phyloP scores from a whole-genome alignment of 1,140 invertebrate genomes.

The Bombus picipes region DNA sequence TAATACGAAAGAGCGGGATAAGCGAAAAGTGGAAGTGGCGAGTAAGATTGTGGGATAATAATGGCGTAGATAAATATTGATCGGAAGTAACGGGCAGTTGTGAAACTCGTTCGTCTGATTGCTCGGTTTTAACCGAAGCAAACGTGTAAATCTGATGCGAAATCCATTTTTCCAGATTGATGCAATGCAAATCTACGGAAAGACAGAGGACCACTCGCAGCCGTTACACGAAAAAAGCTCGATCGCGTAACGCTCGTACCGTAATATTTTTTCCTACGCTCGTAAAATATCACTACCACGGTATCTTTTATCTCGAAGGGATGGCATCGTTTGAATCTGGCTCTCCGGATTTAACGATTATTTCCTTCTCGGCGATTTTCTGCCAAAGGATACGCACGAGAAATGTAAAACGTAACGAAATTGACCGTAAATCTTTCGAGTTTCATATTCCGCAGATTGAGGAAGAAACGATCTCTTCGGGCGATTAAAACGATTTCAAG shows the following conservation, averaged over 20 bases:
- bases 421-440: background rate
- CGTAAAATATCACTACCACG: background rate
- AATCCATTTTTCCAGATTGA: slow-evolving; percentile 37
- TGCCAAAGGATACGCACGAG: background rate
- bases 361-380: background rate
- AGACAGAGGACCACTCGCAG: background rate
- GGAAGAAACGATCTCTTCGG: background rate
- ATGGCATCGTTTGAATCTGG: background rate
- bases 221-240: background rate
- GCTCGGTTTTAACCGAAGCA: background rate
- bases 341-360: slow-evolving; percentile 9
- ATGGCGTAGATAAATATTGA: background rate
- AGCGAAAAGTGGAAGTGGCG: too few species aligned
- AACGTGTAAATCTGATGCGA: slow-evolving; percentile 11
- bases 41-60: background rate
- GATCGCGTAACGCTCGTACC: background rate
- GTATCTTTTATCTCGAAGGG: background rate
- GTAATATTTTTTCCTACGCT: background rate
- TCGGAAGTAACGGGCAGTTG: background rate
- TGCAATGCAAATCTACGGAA: background rate
- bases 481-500: too few species aligned
- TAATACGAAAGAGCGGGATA: too few species aligned
- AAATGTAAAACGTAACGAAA: background rate
- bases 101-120: slow-evolving; percentile 13
- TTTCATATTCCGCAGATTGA: background rate